Evolutionary conservation across 2,113 vertebrate genomes (phyloP), one percentile per base, ranked within the genome.

Genomic region (Laticauda colubrina): DNA sequence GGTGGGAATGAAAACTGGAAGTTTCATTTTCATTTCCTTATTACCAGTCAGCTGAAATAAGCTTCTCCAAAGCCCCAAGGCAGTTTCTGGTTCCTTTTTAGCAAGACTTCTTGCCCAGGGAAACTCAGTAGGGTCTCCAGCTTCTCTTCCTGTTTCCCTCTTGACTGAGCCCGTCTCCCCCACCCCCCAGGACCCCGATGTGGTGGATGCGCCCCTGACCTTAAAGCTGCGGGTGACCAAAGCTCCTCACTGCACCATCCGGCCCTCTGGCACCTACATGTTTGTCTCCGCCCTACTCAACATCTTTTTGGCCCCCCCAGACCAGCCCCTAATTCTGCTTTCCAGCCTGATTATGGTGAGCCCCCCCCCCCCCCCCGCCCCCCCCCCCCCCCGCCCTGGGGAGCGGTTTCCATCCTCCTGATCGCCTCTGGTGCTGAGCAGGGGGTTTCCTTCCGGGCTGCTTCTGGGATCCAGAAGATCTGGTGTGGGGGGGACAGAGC

Each of bases 321-420:
- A 97, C 29, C 96, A 94, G 85, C 95, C 97, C 0, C 95, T 98
- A 0, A 91, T 99, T 15, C 98, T 98, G 95, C 98, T 99, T 5
- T 98, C 98, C 98, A 99, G 98, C 96, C 98, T 99, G 98, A 98
- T 97, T 89, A 98, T 99, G 99, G 99, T 99, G 95, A 90, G 96
- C 0, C 24, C 1, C 6, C 48, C 48, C 8, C 7, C 10, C 21
- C 15, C 20, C 0, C 12, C 39, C 8, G 51, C 57, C n/a, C 10
- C n/a, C 14, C 64, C 29, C 29, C 15, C 10, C n/a, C 45, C n/a
- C n/a, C n/a, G 0, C 45, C 64, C n/a, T 34, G 15, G n/a, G n/a
- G 69, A 7, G 69, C 14, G 14, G 64, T 75, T 34, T 18, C 5
- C 64, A 75, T 20, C 15, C 34, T 34, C 1, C 69, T 39, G 15